Evolutionary conservation across 1,140 invertebrate species (phyloP), one percentile per base, ranked within the genome.

Genomic region (Anoplolepis gracilipes): DNA sequence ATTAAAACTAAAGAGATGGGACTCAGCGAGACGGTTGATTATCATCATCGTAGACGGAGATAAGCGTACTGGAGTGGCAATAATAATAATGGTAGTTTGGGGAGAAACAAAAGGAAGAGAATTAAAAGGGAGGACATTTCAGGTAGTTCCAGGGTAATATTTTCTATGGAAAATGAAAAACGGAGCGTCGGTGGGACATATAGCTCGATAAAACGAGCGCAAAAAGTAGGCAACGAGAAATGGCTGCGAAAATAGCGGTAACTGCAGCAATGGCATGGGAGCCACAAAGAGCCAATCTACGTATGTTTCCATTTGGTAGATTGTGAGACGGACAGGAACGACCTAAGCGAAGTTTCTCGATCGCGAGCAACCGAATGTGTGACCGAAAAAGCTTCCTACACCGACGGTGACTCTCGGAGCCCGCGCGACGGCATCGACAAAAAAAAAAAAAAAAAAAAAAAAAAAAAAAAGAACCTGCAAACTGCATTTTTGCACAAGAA

Each of bases 131-230:
- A 53, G 62, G 30, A 53, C 59, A 19, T 64, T 78, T 65, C 75
- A 78, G 75, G 39, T 55, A 65, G 28, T 69, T 36, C 62, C 62
- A n/a, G 30, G 62, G 62, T 79, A 69, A 79, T 79, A 78, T 78
- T 67, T 78, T 33, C 76, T 19, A 10, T 7, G 30, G 62, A 69
- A 78, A 79, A 79, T 79, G 77, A 79, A 70, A 79, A 79, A 79
- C 64, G 64, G 46, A 69, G 30, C 62, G 42, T 28, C 42, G 3
- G 46, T 3, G 46, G 64, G 33, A 79, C 62, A 67, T 25, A 57
- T 39, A 55, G 64, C 22, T 57, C n/a, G 22, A 22, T 19, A 55
- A 69, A 79, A 79, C 64, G 64, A 70, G 77, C 30, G 64, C 30
- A 79, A 79, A 79, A 79, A 79, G 22, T 70, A 70, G 64, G 11